Conservation (phyloP, 2,113 vertebrate genomes). For the Onychorhynchus coronatus region DNA sequence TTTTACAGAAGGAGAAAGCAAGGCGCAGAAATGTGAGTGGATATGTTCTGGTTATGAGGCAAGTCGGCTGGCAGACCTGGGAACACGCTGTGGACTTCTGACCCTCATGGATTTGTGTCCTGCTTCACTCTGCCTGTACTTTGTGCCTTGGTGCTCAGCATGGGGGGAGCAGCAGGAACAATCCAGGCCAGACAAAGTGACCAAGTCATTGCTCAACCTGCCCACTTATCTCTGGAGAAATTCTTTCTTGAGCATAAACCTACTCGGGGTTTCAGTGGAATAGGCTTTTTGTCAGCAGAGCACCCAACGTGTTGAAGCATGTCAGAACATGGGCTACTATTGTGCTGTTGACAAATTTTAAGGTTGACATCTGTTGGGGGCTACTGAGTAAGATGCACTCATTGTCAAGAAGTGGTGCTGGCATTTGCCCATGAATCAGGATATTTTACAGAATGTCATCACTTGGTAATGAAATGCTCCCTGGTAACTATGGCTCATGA, state of each 20-base stretch:
- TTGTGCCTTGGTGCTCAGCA: not conserved
- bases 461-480: constrained; percentile 30
- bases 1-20: not conserved
- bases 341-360: not conserved
- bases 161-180: not conserved
- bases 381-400: not conserved
- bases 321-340: not conserved
- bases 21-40: not conserved
- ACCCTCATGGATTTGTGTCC: not conserved
- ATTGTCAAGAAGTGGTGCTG: constrained; percentile 1
- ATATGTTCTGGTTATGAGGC: not conserved
- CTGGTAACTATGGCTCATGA: not conserved
- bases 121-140: not conserved
- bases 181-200: not conserved
- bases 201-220: not conserved
- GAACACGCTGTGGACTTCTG: not conserved
- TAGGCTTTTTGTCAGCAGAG: not conserved
- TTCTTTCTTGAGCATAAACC: not conserved
- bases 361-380: not conserved
- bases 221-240: not conserved
- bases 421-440: constrained; percentile 30
- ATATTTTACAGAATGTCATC: constrained; percentile 49
- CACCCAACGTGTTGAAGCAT: not conserved
- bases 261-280: not conserved
- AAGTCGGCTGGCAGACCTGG: not conserved